Conservation (phyloP, 2,113 vertebrate species). For the Salvelinus sp. region DNA sequence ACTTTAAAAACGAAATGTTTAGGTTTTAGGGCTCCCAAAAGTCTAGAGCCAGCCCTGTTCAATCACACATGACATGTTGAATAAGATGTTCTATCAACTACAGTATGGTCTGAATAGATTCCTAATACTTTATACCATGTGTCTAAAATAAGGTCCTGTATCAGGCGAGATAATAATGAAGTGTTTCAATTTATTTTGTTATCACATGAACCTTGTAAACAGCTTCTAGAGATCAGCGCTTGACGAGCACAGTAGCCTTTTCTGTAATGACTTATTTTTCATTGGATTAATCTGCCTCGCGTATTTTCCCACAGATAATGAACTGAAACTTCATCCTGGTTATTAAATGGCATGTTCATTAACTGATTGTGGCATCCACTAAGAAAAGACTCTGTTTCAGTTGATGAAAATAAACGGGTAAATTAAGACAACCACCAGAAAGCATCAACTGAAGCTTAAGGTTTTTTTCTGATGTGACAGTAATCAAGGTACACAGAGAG, state of each 20-base stretch:
- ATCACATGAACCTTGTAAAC: constrained; percentile 56
- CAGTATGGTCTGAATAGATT: background rate
- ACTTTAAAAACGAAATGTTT: too few relatives aligned
- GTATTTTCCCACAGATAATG: constrained; percentile 69
- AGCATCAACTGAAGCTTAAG: background rate
- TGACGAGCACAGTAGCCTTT: constrained; percentile 49
- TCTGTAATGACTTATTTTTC: constrained; percentile 54
- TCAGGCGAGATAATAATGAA: constrained; percentile 41
- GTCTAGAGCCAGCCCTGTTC: too few relatives aligned
- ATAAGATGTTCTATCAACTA: background rate
- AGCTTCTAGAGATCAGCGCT: constrained; percentile 56
- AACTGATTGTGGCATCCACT: constrained; percentile 52
- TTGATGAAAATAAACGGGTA: constrained; percentile 68
- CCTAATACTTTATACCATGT: background rate
- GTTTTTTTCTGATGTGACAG: constrained; percentile 14
- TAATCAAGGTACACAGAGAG: constrained; percentile 13
- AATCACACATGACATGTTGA: background rate
- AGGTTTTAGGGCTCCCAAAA: too few relatives aligned
- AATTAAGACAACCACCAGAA: constrained; percentile 27
- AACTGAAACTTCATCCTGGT: constrained; percentile 66
- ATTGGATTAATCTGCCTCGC: constrained; percentile 64
- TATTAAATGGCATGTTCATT: constrained; percentile 71
- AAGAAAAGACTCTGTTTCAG: constrained; percentile 57
- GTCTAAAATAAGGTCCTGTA: background rate
- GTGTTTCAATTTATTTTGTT: constrained; percentile 54